Conservation (phyloP, 2,113 vertebrate species). For the Kryptolebias marmoratus region DNA sequence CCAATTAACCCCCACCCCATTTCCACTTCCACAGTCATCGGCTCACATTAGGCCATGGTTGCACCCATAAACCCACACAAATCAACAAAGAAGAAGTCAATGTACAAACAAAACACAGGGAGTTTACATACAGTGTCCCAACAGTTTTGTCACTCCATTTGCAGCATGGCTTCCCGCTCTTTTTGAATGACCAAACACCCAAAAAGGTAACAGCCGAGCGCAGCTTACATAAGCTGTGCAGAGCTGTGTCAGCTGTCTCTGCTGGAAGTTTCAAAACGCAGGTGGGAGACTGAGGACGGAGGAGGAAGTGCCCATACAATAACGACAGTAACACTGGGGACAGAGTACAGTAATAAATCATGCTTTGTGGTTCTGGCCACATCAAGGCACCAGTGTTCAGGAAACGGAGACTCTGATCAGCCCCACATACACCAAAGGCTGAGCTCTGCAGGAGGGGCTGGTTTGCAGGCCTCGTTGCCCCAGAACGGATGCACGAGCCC, state of each 20-base stretch:
- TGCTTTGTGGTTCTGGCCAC: conserved; percentile 65
- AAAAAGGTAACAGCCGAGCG: conserved; percentile 20
- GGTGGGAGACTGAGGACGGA: conserved; percentile 41
- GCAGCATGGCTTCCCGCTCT: background rate
- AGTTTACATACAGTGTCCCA: conserved; percentile 27
- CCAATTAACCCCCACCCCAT: conserved; percentile 49
- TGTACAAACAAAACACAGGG: conserved; percentile 26
- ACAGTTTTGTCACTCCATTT: conserved; percentile 37
- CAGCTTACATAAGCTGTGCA: conserved; percentile 21
- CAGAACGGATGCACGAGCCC: conserved; percentile 61
- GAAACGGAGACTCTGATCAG: conserved; percentile 66
- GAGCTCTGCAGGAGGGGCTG: conserved; percentile 69
- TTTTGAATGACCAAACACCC: conserved; percentile 52
- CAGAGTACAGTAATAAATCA: conserved; percentile 71
- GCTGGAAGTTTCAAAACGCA: conserved; percentile 49
- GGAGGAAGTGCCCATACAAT: conserved; percentile 48
- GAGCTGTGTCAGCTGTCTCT: conserved; percentile 55
- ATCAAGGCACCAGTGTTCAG: conserved; percentile 72
- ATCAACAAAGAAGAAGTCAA: conserved; percentile 34
- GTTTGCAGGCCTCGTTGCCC: conserved; percentile 63
- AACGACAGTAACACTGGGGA: conserved; percentile 58
- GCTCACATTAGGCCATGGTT: conserved; percentile 13
- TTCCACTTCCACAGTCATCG: conserved; percentile 24
- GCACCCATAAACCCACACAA: conserved; percentile 35
- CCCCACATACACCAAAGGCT: conserved; percentile 75